Evolutionary conservation across 2,888 invertebrate species (phyloP), one percentile per base, ranked within the genome.

Genomic region (Lordiphosa andalusiaca): DNA sequence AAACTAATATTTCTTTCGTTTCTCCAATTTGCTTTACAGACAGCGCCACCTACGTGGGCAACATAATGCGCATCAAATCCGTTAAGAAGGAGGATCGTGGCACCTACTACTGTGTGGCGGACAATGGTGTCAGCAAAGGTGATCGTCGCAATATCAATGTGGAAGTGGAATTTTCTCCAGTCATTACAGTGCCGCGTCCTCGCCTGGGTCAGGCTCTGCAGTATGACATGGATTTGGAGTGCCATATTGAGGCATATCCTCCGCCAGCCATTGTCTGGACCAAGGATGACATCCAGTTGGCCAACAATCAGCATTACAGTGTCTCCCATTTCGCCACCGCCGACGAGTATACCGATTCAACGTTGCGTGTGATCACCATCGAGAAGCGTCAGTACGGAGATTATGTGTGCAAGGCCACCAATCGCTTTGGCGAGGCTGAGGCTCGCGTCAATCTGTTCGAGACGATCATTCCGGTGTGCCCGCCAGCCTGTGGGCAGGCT

Each of bases 221-320:
- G 87, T 97, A 96, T 85, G 96, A 98, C 80, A 97, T 97, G 94
- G 96, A 97, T 84, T 89, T 98, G 67, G 97, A 98, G 85, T 98
- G 98, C 84, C 97, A 97, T 88, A 95, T 97, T 10, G 96, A 96
- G 87, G 98, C 98, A 0, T 97, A 97, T 89, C 98, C 98, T 0
- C 96, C 96, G 3, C 98, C 98, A 0, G 96, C 95, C 1, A 96
- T 98, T 67, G 92, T 93, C 0, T 98, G 98, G 98, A 91, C 95
- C 4, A 97, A 97, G 88, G 96, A 96, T 51, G 94, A 94, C 44
- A 91, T 93, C 0, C 93, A 94, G 61, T 88, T 97, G 3, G 94
- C 95, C 0, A 96, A 96, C 85, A 97, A 97, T 89, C 97, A 97
- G 85, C 97, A 97, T 90, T 96, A 96, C 88, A 94, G 94, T 77